Percentiles rank a stretch among this genome's conserved stretches.
Evolutionary conservation across 2,113 vertebrate species (phyloP).

Genomic region (Thinocorus orbignyianus): DNA sequence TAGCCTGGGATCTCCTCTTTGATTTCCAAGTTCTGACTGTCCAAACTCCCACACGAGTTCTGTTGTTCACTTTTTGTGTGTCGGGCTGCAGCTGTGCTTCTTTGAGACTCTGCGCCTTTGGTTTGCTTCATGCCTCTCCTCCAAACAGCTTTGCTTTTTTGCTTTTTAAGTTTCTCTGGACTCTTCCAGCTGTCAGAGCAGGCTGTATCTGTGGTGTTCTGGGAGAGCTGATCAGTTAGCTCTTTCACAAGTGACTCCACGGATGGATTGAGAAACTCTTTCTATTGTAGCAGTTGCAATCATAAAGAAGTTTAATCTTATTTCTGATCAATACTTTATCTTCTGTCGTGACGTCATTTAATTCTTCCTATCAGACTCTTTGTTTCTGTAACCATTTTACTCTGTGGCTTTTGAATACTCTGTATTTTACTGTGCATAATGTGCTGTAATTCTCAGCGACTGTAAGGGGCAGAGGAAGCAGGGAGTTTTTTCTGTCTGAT

Average conservation of each 20-base stretch:
- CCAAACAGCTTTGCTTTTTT: background rate
- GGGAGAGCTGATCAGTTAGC: background rate
- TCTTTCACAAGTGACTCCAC: background rate
- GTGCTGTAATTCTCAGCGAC: background rate
- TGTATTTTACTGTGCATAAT: background rate
- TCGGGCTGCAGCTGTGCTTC: background rate
- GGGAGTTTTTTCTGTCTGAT: background rate
- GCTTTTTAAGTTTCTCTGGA: background rate
- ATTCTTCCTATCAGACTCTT: background rate
- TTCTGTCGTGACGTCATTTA: background rate
- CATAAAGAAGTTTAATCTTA: background rate
- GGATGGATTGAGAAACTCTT: background rate
- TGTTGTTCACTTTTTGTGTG: background rate
- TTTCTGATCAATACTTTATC: background rate
- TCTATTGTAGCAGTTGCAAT: background rate
- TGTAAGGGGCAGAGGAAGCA: background rate
- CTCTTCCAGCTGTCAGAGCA: background rate
- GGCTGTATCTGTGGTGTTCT: accelerated
- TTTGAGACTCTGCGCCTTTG: background rate
- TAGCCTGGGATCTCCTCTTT: background rate
- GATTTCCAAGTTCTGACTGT: background rate
- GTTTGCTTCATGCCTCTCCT: background rate
- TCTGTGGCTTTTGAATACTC: background rate
- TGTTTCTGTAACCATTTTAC: background rate
- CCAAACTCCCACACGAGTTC: background rate